Conservation (phyloP, 2,888 invertebrate genomes). For the Melinaea menophilus region DNA sequence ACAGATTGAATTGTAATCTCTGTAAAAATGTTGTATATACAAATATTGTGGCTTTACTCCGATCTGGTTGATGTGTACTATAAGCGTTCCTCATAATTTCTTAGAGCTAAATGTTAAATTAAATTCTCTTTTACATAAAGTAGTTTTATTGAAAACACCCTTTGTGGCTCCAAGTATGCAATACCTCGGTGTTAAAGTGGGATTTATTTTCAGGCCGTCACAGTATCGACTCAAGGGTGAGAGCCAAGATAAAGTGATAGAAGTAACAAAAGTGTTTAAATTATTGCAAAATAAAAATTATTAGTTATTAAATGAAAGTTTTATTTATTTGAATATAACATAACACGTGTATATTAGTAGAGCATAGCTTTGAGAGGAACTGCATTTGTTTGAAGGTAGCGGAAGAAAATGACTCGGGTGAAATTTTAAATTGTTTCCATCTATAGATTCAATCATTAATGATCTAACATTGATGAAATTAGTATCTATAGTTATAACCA, state of each 20-base stretch:
- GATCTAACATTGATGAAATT: slow-evolving; percentile 61
- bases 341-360: slow-evolving; percentile 30
- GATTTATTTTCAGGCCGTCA: slow-evolving; percentile 70
- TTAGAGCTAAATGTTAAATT: slow-evolving; percentile 64
- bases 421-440: slow-evolving; percentile 81
- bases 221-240: slow-evolving; percentile 56
- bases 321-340: slow-evolving; percentile 52
- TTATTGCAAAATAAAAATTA: slow-evolving; percentile 74
- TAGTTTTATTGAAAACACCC: slow-evolving; percentile 44
- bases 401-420: slow-evolving; percentile 87
- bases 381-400: slow-evolving; percentile 61
- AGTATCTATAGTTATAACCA: slow-evolving; percentile 55
- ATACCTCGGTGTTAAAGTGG: slow-evolving; percentile 30
- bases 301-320: slow-evolving; percentile 62
- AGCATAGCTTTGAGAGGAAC: slow-evolving; percentile 17
- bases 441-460: slow-evolving; percentile 61
- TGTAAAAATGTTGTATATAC: slow-evolving; percentile 64
- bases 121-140: slow-evolving; percentile 57
- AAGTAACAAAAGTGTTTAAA: slow-evolving; percentile 73
- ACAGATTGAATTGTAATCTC: slow-evolving; percentile 37
- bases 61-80: slow-evolving; percentile 61
- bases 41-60: slow-evolving; percentile 55
- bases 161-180: neutral
- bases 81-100: slow-evolving; percentile 62
- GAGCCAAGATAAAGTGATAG: slow-evolving; percentile 71